Percentiles rank a stretch among this genome's conserved stretches.
Conservation (phyloP, 2,113 vertebrate genomes). For the Ibidorhyncha struthersii region DNA sequence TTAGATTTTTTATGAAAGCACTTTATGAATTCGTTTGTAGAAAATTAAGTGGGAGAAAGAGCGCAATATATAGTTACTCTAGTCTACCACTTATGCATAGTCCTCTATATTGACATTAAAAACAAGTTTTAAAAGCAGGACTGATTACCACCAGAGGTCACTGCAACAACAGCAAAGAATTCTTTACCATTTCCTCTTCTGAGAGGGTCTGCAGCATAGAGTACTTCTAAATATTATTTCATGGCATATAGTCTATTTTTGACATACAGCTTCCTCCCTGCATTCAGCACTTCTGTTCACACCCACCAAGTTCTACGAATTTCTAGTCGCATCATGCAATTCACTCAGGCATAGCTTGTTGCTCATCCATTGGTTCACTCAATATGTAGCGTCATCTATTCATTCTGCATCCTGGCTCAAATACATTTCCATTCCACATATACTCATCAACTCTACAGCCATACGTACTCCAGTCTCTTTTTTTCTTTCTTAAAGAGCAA, state of each 20-base stretch:
- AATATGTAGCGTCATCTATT: accelerated
- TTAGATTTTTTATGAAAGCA: not conserved
- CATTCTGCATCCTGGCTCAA: not conserved
- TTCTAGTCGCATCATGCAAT: not conserved
- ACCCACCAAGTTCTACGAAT: accelerated
- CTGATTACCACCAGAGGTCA: slow-evolving; percentile 42
- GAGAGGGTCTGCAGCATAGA: not conserved
- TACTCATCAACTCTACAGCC: not conserved
- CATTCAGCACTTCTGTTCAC: not conserved
- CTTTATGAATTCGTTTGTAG: not conserved
- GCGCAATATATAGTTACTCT: not conserved
- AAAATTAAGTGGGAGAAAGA: not conserved
- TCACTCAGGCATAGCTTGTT: not conserved
- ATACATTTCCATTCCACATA: not conserved
- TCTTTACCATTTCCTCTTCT: not conserved
- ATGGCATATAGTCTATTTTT: not conserved
- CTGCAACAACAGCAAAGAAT: not conserved
- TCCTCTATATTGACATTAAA: not conserved
- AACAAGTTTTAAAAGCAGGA: not conserved
- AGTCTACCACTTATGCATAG: not conserved
- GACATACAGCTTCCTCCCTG: not conserved
- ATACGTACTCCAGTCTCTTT: not conserved
- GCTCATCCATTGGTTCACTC: not conserved
- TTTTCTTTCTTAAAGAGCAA: not conserved
- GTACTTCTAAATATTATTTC: accelerated